Evolutionary conservation across 2,113 vertebrate genomes (phyloP).

Genomic region (Mionectes macconnelli): DNA sequence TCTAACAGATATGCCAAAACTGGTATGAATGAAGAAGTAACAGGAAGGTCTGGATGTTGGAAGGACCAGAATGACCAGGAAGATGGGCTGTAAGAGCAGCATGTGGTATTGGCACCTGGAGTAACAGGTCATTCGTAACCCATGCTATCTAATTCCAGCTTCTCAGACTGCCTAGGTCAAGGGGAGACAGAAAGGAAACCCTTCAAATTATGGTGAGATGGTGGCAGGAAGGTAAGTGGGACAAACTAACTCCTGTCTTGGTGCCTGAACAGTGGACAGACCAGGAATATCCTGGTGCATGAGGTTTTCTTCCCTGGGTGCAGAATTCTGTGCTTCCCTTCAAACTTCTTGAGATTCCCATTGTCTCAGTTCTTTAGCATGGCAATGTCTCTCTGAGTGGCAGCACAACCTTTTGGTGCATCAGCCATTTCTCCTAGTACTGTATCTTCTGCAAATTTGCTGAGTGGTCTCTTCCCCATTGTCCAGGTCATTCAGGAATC

Average conservation of each 20-base stretch:
- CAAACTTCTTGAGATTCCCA: not conserved
- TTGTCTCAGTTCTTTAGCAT: not conserved
- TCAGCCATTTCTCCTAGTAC: not conserved
- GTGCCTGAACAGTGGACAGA: not conserved
- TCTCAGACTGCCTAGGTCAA: not conserved
- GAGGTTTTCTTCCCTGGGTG: not conserved
- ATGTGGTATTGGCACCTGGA: not conserved
- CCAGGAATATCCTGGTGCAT: not conserved
- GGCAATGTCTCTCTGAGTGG: not conserved
- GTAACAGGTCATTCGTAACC: not conserved
- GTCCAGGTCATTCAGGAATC: not conserved
- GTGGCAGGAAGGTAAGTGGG: not conserved
- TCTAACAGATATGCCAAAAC: not conserved
- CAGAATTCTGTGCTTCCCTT: not conserved
- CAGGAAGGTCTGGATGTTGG: not conserved
- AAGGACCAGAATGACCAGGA: not conserved
- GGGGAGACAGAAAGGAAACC: not conserved
- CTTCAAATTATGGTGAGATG: not conserved
- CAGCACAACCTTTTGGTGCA: not conserved
- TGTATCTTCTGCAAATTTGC: not conserved
- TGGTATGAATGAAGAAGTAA: not conserved
- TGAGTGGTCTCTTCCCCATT: not conserved
- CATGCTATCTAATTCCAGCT: not conserved
- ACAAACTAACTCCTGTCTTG: not conserved
- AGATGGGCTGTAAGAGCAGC: not conserved